A percentile compares a stretch with the other conserved stretches of the same genome.
phyloP scores from a whole-genome alignment of 2,113 vertebrate species.

The Poeciliopsis turrubarensis region DNA sequence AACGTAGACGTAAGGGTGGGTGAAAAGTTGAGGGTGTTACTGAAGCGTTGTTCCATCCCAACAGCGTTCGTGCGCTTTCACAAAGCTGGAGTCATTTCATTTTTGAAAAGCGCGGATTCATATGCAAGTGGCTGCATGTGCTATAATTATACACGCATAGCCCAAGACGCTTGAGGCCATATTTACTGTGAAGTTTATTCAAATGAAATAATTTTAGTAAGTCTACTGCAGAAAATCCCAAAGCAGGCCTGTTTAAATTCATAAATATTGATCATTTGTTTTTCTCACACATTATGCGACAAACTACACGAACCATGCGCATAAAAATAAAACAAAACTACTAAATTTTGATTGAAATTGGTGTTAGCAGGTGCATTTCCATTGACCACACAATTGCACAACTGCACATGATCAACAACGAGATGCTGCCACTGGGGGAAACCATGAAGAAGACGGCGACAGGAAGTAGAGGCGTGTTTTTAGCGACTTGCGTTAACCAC shows the following conservation, averaged over 20 bases:
- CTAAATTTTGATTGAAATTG: not conserved
- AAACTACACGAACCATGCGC: not conserved
- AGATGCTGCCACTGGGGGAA: too few species aligned
- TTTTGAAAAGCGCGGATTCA: too few species aligned
- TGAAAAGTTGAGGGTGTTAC: not conserved
- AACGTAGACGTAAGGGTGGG: not conserved
- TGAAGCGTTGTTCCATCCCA: not conserved
- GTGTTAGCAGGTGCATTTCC: not conserved
- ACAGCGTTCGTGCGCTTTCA: not conserved
- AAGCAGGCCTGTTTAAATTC: not conserved
- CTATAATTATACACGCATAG: not conserved
- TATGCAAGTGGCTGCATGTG: not conserved
- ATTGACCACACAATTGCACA: too few species aligned
- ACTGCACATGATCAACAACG: too few species aligned
- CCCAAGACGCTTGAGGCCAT: not conserved
- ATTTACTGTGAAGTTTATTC: not conserved
- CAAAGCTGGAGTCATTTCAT: not conserved
- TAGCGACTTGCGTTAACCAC: too few species aligned
- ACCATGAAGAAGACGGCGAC: too few species aligned
- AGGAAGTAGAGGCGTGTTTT: too few species aligned
- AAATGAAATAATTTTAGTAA: not conserved
- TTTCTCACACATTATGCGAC: not conserved
- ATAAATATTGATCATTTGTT: not conserved
- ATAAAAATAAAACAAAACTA: not conserved
- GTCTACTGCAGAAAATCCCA: not conserved